phyloP scores from a whole-genome alignment of 2,113 vertebrate species.

The Callorhinus ursinus region DNA sequence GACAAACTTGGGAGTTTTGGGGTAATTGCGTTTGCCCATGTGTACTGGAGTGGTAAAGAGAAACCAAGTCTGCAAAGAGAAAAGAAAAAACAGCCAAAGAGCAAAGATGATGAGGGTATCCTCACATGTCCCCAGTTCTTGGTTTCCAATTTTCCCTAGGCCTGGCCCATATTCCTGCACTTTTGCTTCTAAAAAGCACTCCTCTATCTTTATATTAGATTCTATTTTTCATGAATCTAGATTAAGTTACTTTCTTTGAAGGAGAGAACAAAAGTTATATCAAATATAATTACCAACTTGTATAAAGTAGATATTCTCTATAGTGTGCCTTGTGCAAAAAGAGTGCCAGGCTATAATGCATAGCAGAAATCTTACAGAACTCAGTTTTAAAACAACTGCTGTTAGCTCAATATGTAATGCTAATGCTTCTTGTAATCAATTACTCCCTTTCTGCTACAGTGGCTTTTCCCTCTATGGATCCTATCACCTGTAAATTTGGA shows the following conservation, averaged over 20 bases:
- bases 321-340: neutral
- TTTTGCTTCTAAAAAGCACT: neutral
- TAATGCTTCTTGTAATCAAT: neutral
- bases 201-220: neutral
- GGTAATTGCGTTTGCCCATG: neutral
- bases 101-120: neutral
- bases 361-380: neutral
- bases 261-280: neutral
- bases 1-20: neutral
- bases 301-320: neutral
- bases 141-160: neutral
- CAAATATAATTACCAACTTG: neutral
- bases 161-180: neutral
- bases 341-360: neutral
- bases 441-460: neutral
- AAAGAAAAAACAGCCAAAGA: neutral
- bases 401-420: neutral
- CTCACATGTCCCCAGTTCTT: neutral
- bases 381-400: neutral
- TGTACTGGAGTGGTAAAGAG: neutral
- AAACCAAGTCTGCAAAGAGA: neutral
- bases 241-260: neutral
- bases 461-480: neutral
- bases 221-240: neutral
- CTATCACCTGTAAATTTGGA: neutral